These are phyloP conservation scores for Melanostoma mellinum DNA, from an alignment of 2,888 invertebrate species.

Conservation along the genomic window DNA sequence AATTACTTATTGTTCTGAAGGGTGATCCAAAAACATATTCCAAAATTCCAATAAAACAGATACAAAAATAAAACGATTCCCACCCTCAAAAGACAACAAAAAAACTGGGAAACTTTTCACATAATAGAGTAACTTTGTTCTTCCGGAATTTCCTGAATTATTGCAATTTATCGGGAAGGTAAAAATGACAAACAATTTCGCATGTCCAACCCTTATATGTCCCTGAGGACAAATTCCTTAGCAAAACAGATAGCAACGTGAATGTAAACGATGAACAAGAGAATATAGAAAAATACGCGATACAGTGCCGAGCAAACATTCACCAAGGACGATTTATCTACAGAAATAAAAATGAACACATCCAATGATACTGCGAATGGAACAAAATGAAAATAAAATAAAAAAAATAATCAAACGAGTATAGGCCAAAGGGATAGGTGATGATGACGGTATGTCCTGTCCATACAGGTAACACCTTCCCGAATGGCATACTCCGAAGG, in stretches of 20 bases:
- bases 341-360: slow-evolving; percentile 51
- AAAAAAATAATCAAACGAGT: slow-evolving; percentile 12
- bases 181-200: slow-evolving; percentile 68
- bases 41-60: too few species aligned
- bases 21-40: too few species aligned
- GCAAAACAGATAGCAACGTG: slow-evolving; percentile 30
- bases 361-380: neutral
- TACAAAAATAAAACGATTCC: too few species aligned
- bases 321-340: slow-evolving; percentile 61
- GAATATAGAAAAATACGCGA: slow-evolving; percentile 8
- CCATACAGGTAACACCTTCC: slow-evolving; percentile 21
- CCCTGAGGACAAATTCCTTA: slow-evolving; percentile 61
- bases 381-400: slow-evolving; percentile 27
- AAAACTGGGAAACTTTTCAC: neutral
- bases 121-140: slow-evolving; percentile 56
- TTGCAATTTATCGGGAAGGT: slow-evolving; percentile 67
- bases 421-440: slow-evolving; percentile 13
- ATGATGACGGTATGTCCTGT: neutral
- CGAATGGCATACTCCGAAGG: slow-evolving; percentile 12
- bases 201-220: slow-evolving; percentile 68
- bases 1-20: too few species aligned
- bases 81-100: neutral
- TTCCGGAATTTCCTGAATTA: slow-evolving; percentile 51
- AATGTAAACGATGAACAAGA: slow-evolving; percentile 34
- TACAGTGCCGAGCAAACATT: slow-evolving; percentile 30